These are phyloP conservation scores for Clarias platycephalus DNA, from an alignment of 2,797 vertebrate species.

Conservation along the genomic window DNA sequence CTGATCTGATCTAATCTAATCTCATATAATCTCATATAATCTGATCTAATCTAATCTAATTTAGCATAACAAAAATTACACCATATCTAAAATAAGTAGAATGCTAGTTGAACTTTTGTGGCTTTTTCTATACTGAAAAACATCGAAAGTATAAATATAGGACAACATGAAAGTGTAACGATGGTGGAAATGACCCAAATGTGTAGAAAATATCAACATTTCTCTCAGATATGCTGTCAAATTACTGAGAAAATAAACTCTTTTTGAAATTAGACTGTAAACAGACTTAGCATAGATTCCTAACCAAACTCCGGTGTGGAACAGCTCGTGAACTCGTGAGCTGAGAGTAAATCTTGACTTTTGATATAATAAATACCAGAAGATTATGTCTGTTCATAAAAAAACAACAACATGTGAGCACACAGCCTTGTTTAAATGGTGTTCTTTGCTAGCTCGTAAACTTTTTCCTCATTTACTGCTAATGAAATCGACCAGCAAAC, in stretches of 20 bases:
- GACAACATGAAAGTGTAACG: neutral
- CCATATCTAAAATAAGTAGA: neutral
- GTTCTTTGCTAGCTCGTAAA: conserved; percentile 2
- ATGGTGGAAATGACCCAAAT: neutral
- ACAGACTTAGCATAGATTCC: neutral
- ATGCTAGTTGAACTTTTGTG: neutral
- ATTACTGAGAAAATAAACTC: neutral
- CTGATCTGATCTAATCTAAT: too few relatives aligned
- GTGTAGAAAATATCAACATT: neutral
- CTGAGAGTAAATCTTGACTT: neutral
- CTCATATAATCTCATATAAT: too few relatives aligned
- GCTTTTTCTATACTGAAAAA: neutral
- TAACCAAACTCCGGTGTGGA: too few relatives aligned
- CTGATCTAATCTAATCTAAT: too few relatives aligned
- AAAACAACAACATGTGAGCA: neutral
- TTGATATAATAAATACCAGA: neutral
- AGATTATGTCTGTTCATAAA: neutral
- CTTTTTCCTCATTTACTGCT: conserved; percentile 49
- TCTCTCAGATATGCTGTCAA: neutral
- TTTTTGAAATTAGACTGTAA: neutral
- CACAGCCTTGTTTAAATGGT: neutral
- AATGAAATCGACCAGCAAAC: conserved; percentile 49
- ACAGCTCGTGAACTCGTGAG: too few relatives aligned
- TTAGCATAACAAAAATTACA: neutral
- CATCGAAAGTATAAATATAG: neutral